Evolutionary conservation across 2,113 vertebrate genomes (phyloP), one percentile per base, ranked within the genome.

Genomic region (Peromyscus maniculatus): DNA sequence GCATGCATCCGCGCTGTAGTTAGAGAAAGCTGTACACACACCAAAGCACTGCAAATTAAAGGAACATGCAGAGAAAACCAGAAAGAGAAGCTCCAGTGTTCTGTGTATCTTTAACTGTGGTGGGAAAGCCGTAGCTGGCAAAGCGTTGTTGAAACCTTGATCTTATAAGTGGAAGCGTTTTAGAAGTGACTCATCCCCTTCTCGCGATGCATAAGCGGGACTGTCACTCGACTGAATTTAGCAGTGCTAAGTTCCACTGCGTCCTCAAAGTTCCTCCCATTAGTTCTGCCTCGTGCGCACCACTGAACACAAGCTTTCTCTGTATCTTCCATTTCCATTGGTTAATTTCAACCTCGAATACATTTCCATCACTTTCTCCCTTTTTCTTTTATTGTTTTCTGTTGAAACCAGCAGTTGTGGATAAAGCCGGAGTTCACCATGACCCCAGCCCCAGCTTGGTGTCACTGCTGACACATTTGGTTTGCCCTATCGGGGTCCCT

Each of bases 61-160:
- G 91, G 98, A 97, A 93, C 72, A 64, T 91, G 74, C 43, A 2
- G 89, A 33, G 96, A 87, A 97, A 95, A 72, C 55, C 93, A 96
- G 90, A 94, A 87, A 69, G 89, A 92, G 69, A 91, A 97, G 96
- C 94, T 89, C 97, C 77, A 11, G 96, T 89, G 96, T 92, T 49
- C 93, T 93, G 62, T 87, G 80, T 66, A 97, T 93, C 83, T 96
- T 28, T 94, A 94, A 95, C 79, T 97, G 86, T 74, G 98, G 93
- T 96, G 91, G 95, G 93, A 97, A 97, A 98, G 83, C 91, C 36
- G 7, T 87, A 11, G 59, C 82, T 98, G 98, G 96, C 22, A 19
- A 55, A 87, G 74, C 22, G 69, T 71, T 86, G 1, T 17, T 97
- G 95, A 96, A 96, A 78, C 94, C 80, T 84, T 97, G 72, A 96